Conservation (phyloP, 2,888 invertebrate genomes). For the Isoperla grammatica region DNA sequence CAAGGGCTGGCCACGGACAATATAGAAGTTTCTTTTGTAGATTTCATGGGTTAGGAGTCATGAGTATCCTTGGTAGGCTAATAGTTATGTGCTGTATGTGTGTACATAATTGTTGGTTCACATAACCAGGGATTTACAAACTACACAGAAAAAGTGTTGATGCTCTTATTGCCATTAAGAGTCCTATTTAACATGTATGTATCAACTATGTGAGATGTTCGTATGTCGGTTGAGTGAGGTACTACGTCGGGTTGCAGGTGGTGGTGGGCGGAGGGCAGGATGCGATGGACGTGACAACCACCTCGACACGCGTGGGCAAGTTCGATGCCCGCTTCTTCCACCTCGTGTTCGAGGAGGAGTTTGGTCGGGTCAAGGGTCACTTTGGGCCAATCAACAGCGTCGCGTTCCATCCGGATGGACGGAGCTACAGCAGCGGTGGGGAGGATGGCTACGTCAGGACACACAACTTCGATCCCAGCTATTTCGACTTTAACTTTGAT, state of each 20-base stretch:
- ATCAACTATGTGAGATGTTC: too few species aligned
- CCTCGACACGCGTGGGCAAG: constrained; percentile 89
- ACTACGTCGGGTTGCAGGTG: constrained; percentile 49
- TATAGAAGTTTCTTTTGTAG: too few species aligned
- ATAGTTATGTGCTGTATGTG: too few species aligned
- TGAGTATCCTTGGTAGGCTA: too few species aligned
- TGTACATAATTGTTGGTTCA: too few species aligned
- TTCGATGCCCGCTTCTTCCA: constrained; percentile 96
- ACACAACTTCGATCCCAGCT: constrained; percentile 92
- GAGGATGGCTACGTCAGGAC: constrained; percentile 98
- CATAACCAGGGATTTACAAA: too few species aligned
- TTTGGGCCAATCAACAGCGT: constrained; percentile 99
- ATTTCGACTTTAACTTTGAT: constrained; percentile 94
- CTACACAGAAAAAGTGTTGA: too few species aligned
- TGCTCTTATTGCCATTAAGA: too few species aligned
- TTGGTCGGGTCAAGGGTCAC: constrained; percentile 96
- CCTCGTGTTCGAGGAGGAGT: constrained; percentile 93
- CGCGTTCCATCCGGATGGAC: constrained; percentile 96
- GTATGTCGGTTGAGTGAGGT: too few species aligned
- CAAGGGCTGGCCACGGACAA: too few species aligned
- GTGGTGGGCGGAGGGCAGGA: constrained; percentile 99
- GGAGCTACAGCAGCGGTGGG: constrained; percentile 93
- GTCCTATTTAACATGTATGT: too few species aligned
- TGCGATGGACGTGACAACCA: constrained; percentile 98
- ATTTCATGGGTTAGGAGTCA: too few species aligned